Evolutionary conservation across 1,140 invertebrate genomes (phyloP).

Genomic region (Drosophila lacertosa): DNA sequence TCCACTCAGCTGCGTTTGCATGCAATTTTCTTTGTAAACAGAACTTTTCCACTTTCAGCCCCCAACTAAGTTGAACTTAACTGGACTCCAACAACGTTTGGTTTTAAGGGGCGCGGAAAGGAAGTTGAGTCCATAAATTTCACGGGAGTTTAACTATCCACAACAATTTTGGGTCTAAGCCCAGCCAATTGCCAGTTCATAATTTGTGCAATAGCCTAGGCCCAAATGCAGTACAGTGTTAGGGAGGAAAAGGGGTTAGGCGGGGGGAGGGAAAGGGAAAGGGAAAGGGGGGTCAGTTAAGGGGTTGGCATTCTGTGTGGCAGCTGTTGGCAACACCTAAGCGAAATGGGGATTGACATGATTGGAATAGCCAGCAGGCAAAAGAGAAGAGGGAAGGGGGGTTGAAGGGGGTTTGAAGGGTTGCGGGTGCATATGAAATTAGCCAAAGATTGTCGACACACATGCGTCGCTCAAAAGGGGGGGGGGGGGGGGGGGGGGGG

Average conservation of each 20-base stretch:
- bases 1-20: not conserved
- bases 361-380: conserved; percentile 2
- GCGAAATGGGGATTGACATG: conserved; percentile 26
- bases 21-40: not conserved
- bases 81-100: not conserved
- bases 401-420: conserved; percentile 2
- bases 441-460: conserved; percentile 51
- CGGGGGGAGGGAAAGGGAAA: not conserved
- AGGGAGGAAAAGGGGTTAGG: not conserved
- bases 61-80: not conserved
- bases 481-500: not conserved
- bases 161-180: conserved; percentile 15
- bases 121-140: not conserved
- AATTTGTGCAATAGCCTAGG: conserved; percentile 48
- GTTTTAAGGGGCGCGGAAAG: no score
- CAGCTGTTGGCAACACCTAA: conserved; percentile 42
- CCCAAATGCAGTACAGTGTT: conserved; percentile 19
- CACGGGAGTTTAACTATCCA: conserved; percentile 7
- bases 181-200: conserved; percentile 49
- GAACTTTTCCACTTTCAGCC: not conserved
- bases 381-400: not conserved
- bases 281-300: not conserved
- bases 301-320: not conserved
- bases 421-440: conserved; percentile 50
- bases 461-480: conserved; percentile 30